Evolutionary conservation across 1,140 invertebrate species (phyloP).

Genomic region (Dryas iulia): DNA sequence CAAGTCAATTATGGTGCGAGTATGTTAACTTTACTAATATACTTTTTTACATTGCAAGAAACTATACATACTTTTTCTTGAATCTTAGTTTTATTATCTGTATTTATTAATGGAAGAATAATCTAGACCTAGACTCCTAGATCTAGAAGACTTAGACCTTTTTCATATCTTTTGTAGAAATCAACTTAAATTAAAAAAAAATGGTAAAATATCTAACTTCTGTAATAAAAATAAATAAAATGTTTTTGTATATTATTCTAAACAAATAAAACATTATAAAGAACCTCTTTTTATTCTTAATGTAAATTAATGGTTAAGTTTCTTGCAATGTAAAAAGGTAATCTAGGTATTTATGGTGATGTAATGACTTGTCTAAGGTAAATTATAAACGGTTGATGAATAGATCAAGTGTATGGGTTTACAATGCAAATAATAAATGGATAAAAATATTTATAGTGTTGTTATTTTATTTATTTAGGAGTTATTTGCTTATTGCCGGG

Average conservation of each 20-base stretch:
- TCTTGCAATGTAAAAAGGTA: slow-evolving; percentile 43
- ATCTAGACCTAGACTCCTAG: too few species aligned
- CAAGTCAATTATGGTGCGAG: slow-evolving; percentile 76
- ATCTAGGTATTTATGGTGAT: slow-evolving; percentile 51
- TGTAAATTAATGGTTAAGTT: not conserved
- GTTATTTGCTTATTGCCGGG: too few species aligned
- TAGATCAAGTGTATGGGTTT: slow-evolving; percentile 78
- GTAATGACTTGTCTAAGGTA: slow-evolving; percentile 60
- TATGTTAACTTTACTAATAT: slow-evolving; percentile 50
- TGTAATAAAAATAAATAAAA: not conserved
- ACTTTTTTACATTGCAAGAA: slow-evolving; percentile 39
- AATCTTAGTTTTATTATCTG: not conserved
- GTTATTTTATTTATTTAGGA: too few species aligned
- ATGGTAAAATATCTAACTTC: too few species aligned
- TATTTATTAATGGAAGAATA: too few species aligned
- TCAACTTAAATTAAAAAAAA: too few species aligned
- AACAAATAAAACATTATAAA: not conserved
- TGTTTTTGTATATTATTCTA: not conserved
- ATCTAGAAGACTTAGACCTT: too few species aligned
- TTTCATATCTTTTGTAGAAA: too few species aligned
- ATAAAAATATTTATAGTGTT: slow-evolving; percentile 47
- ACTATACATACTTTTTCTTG: slow-evolving; percentile 4
- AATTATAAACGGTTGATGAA: slow-evolving; percentile 70
- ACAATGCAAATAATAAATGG: slow-evolving; percentile 77
- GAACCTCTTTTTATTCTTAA: not conserved